These are phyloP conservation scores for Anas platyrhynchos DNA, from an alignment of 2,113 vertebrate genomes.

Conservation along the genomic window DNA sequence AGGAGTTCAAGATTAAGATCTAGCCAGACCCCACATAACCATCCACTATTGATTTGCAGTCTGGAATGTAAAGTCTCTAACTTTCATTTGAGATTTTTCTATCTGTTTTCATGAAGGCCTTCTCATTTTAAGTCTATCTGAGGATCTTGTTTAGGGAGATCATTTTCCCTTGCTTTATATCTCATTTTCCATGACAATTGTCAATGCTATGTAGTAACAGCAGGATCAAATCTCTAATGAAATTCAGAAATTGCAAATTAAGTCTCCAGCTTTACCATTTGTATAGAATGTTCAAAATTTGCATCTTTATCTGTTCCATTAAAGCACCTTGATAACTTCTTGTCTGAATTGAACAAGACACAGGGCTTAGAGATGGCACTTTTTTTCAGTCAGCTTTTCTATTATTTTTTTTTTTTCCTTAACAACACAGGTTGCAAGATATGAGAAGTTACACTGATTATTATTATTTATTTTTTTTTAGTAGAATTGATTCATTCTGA, in stretches of 20 bases:
- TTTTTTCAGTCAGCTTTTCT: not conserved
- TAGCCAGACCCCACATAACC: not conserved
- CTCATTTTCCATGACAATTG: not conserved
- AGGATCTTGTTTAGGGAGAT: not conserved
- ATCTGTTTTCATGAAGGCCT: not conserved
- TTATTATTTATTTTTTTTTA: not conserved
- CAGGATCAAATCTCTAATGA: not conserved
- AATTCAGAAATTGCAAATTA: not conserved
- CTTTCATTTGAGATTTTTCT: not conserved
- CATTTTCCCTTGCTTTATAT: not conserved
- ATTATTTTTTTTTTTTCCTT: not conserved
- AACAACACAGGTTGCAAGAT: not conserved
- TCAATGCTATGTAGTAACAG: not conserved
- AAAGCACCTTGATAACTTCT: not conserved
- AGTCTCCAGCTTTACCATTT: not conserved
- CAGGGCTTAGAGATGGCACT: not conserved
- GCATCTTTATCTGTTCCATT: not conserved
- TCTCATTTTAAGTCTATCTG: not conserved
- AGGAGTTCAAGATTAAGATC: slow-evolving; percentile 76
- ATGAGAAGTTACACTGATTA: not conserved
- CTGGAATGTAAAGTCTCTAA: not conserved
- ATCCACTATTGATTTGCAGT: not conserved
- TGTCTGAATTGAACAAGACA: not conserved
- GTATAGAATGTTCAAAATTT: not conserved
- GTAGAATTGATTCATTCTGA: not conserved